These are phyloP conservation scores for Lichenostomus cassidix DNA, from an alignment of 2,113 vertebrate species.

Conservation along the genomic window DNA sequence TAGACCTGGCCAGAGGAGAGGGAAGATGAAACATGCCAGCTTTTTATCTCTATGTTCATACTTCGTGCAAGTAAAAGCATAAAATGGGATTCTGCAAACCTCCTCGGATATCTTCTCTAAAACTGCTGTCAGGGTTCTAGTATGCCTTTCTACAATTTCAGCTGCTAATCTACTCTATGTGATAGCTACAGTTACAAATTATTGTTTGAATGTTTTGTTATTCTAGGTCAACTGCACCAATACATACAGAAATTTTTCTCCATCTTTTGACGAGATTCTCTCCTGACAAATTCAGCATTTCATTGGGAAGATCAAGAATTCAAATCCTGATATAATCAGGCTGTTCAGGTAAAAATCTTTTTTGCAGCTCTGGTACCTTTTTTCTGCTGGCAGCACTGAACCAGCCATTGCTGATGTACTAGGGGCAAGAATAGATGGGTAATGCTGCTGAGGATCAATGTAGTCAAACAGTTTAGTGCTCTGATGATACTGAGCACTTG, in stretches of 20 bases:
- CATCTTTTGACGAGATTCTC: background rate
- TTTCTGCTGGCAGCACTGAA: background rate
- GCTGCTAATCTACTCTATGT: background rate
- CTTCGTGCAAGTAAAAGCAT: conserved; percentile 10
- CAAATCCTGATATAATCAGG: background rate
- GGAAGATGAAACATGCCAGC: conserved; percentile 9
- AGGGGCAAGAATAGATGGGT: background rate
- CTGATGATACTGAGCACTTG: background rate
- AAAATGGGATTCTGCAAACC: conserved; percentile 35
- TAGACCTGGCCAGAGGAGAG: background rate
- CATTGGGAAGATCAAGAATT: background rate
- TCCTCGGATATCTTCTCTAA: background rate
- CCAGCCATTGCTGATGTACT: background rate
- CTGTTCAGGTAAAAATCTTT: background rate
- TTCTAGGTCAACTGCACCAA: background rate
- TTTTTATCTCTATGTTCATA: conserved; percentile 31
- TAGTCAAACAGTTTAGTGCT: background rate
- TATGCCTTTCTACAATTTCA: background rate
- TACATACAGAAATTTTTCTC: background rate
- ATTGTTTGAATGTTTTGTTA: background rate
- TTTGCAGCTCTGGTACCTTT: background rate
- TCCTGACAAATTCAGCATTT: background rate
- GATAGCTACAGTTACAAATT: conserved; percentile 1
- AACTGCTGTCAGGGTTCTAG: background rate
- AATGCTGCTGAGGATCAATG: background rate